A percentile compares a stretch with the other conserved stretches of the same genome.
These are phyloP conservation scores for Echiichthys vipera DNA, from an alignment of 2,797 vertebrate genomes.

Conservation along the genomic window DNA sequence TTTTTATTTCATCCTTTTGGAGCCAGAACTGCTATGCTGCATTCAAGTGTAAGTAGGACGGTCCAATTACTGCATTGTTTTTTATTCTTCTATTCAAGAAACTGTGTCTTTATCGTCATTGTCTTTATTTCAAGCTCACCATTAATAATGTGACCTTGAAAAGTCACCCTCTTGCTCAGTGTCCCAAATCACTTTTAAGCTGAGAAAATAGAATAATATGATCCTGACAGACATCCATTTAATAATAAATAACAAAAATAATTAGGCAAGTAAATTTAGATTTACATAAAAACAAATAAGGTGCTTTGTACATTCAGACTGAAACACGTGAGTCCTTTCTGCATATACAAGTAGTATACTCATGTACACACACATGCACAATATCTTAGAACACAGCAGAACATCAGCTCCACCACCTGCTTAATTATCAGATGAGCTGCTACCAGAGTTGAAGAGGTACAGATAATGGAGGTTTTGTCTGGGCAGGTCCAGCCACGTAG, in stretches of 20 bases:
- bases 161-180: slow-evolving; percentile 6
- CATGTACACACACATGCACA: neutral
- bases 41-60: neutral
- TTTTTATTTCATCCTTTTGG: neutral
- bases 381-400: slow-evolving; percentile 35
- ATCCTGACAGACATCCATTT: neutral
- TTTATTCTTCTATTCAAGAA: neutral
- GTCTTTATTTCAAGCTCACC: neutral
- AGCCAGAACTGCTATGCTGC: neutral
- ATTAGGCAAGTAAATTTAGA: neutral
- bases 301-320: neutral
- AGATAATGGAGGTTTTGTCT: slow-evolving; percentile 63
- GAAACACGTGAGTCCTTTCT: neutral
- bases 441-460: slow-evolving; percentile 36
- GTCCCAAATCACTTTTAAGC: slow-evolving; percentile 3
- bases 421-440: slow-evolving; percentile 68
- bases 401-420: slow-evolving; percentile 44
- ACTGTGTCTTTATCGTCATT: neutral
- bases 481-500: slow-evolving; percentile 43
- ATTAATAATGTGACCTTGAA: slow-evolving; percentile 2
- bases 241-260: neutral
- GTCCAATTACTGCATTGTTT: neutral
- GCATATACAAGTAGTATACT: neutral
- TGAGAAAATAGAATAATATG: neutral
- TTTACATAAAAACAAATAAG: neutral